Base-by-base conservation (phyloP, 2,797 vertebrate genomes). In the Oreochromis grahami region DNA sequence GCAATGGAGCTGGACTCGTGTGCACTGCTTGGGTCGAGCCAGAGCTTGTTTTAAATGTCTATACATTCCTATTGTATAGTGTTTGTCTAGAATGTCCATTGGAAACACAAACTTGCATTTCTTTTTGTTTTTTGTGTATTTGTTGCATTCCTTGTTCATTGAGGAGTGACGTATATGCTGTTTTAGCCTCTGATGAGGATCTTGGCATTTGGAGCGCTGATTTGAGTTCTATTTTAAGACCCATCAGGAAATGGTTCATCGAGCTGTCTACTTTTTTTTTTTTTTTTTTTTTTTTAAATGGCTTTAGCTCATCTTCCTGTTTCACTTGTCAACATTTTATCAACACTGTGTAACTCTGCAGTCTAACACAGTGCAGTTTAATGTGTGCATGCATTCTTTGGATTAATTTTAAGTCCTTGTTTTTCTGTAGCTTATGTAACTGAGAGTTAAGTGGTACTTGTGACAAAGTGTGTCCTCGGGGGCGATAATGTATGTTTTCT, bases 211-310 rank as follows among this genome's bases (percentile, higher is more conserved):
- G 36, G 52, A 80, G 17, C 58, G 63, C 84, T 88, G 77, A 88
- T 80, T 81, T 38, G 32, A 52, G 29, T 76, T 90, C 41, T 88
- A 77, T 88, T 91, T 90, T 77, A 17, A 82, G 86, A 82, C n/a
- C 0, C 7, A 29, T 85, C 32, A 87, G 85, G 89, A 91, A 93
- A 84, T 79, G 14, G 24, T 58, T 65, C 26, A 60, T 56, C 77
- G 17, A 87, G 36, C 77, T 52, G 76, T 84, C 74, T 82, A 4
- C n/a, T 14, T 15, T 8, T 2, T 8, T 29, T 52, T 7, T 4
- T 3, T 1, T 21, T 21, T 21, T 14, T 29, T 8, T 11, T 17
- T 32, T 3, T 8, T 14, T 9, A 3, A 15, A 8, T 56, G 26
- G 26, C 13, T 32, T 58, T 32, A 52, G 51, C 10, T 79, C 72